phyloP scores from a whole-genome alignment of 2,113 vertebrate genomes.

The Sorex fumeus region DNA sequence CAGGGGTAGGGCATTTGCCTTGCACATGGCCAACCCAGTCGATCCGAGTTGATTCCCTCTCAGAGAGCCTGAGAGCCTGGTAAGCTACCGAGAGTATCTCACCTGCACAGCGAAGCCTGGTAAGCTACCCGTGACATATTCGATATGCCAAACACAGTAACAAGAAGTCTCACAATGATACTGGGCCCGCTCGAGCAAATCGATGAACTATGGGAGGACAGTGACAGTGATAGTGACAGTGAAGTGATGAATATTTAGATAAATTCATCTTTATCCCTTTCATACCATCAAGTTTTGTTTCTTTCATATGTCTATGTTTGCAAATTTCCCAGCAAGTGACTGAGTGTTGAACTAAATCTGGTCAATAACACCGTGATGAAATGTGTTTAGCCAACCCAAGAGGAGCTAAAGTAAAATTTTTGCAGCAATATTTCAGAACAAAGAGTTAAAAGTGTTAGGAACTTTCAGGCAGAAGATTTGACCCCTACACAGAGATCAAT shows the following conservation, averaged over 20 bases:
- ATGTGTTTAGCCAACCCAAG: not conserved
- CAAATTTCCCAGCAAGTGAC: not conserved
- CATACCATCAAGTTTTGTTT: not conserved
- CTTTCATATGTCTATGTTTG: not conserved
- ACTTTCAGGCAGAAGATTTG: not conserved
- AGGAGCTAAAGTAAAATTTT: not conserved
- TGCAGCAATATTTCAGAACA: not conserved
- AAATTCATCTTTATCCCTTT: not conserved
- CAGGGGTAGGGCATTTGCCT: too few relatives aligned
- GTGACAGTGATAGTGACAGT: too few relatives aligned
- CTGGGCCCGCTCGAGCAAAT: too few relatives aligned
- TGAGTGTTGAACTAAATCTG: not conserved
- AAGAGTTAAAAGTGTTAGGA: not conserved
- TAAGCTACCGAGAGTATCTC: too few relatives aligned
- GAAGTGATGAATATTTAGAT: conserved; percentile 13
- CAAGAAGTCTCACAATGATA: too few relatives aligned
- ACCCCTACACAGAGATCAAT: not conserved
- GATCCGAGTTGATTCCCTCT: too few relatives aligned
- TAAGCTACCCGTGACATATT: too few relatives aligned
- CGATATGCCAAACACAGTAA: too few relatives aligned
- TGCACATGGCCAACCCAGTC: too few relatives aligned
- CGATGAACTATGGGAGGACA: too few relatives aligned
- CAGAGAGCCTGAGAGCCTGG: too few relatives aligned
- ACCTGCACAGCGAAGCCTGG: too few relatives aligned
- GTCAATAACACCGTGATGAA: not conserved